Percentiles rank a stretch among this genome's conserved stretches.
Conservation (phyloP, 2,797 vertebrate genomes). For the Avahi laniger region DNA sequence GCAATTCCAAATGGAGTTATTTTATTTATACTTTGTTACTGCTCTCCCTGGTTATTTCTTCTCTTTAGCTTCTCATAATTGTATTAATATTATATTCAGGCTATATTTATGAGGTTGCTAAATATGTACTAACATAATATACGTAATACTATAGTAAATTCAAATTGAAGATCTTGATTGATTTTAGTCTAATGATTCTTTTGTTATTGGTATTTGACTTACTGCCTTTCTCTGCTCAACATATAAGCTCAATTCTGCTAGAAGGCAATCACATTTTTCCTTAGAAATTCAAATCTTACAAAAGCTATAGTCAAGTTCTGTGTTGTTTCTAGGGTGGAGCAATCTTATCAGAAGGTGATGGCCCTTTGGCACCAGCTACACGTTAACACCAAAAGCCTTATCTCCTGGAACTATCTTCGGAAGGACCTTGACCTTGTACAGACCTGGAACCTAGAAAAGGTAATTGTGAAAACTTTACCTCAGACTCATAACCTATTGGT, state of each 20-base stretch:
- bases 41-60: neutral
- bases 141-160: neutral
- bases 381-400: slow-evolving; percentile 97
- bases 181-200: neutral
- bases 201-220: neutral
- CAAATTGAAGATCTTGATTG: neutral
- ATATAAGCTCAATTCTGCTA: neutral
- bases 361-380: slow-evolving; percentile 98
- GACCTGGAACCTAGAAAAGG: slow-evolving; percentile 93
- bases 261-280: neutral
- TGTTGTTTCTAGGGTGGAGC: slow-evolving; percentile 89
- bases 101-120: slow-evolving; percentile 19
- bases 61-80: neutral
- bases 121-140: neutral
- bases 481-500: neutral
- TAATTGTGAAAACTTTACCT: slow-evolving; percentile 58
- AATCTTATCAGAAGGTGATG: slow-evolving; percentile 98
- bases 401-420: slow-evolving; percentile 96
- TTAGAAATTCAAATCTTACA: neutral
- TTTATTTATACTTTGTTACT: slow-evolving; percentile 1
- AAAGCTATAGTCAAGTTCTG: neutral
- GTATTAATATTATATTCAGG: neutral
- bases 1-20: neutral
- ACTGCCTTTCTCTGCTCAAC: neutral
- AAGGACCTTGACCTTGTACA: slow-evolving; percentile 92